Evolutionary conservation across 2,113 vertebrate species (phyloP).

Genomic region (Grallaria varia): DNA sequence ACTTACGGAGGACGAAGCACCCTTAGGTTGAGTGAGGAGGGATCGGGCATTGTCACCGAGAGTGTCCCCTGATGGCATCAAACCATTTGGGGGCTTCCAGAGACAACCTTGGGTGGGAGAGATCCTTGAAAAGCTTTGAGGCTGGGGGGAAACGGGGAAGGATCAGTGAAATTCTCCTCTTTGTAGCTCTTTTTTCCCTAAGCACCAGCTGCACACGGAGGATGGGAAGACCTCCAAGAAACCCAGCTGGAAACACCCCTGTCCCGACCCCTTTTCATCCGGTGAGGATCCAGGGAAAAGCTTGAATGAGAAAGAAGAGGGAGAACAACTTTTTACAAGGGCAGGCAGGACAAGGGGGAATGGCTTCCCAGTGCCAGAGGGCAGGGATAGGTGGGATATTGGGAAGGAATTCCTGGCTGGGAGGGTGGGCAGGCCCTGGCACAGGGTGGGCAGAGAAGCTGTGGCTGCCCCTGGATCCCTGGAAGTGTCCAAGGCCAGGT

Average conservation of each 20-base stretch:
- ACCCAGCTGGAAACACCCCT: neutral
- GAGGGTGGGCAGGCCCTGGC: rapidly evolving
- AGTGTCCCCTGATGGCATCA: neutral
- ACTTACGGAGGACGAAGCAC: neutral
- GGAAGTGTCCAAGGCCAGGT: rapidly evolving
- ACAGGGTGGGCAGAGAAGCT: neutral
- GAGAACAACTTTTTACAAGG: neutral
- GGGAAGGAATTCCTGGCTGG: rapidly evolving
- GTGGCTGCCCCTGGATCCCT: neutral
- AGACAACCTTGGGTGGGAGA: neutral
- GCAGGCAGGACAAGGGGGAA: neutral
- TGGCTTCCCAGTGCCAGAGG: neutral
- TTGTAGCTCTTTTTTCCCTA: neutral
- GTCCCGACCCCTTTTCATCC: neutral
- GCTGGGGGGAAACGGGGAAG: neutral
- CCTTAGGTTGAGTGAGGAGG: neutral
- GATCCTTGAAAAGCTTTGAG: neutral
- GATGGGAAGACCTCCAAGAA: neutral
- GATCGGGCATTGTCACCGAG: neutral
- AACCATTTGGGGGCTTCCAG: neutral
- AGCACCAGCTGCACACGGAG: neutral
- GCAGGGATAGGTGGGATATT: neutral
- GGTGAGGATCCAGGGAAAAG: neutral
- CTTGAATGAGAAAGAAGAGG: too few relatives aligned
- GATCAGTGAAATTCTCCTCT: neutral